Percentiles rank a stretch among this genome's conserved stretches.
phyloP scores from a whole-genome alignment of 2,888 invertebrate species.

The Diloba caeruleocephala region DNA sequence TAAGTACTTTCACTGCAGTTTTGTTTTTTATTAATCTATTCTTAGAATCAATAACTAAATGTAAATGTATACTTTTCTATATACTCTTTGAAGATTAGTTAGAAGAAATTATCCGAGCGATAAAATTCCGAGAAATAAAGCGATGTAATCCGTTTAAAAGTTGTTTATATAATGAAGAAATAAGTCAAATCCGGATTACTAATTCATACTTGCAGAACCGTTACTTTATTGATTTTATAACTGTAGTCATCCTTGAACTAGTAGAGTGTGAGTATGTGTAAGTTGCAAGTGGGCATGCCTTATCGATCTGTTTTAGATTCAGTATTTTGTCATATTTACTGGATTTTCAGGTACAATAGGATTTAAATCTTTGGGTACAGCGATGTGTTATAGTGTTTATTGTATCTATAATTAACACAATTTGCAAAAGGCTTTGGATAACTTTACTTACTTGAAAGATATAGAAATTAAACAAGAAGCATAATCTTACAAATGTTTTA shows the following conservation, averaged over 20 bases:
- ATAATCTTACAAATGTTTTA: too few species aligned
- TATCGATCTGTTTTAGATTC: constrained; percentile 28
- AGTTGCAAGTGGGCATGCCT: constrained; percentile 4
- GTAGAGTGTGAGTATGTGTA: constrained; percentile 1
- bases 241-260: constrained; percentile 33
- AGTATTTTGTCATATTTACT: constrained; percentile 6
- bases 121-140: too few species aligned
- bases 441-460: too few species aligned
- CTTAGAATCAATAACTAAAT: constrained; percentile 3
- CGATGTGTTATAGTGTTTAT: too few species aligned
- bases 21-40: constrained; percentile 15
- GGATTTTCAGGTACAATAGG: constrained; percentile 1
- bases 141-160: too few species aligned
- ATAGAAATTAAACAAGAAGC: too few species aligned
- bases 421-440: too few species aligned
- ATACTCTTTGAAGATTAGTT: constrained; percentile 1
- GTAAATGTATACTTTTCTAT: constrained; percentile 7
- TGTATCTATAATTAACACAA: too few species aligned
- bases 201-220: not conserved
- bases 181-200: constrained; percentile 1
- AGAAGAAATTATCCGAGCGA: too few species aligned
- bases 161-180: constrained; percentile 3
- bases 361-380: too few species aligned
- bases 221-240: constrained; percentile 13
- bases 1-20: constrained; percentile 10